Base-by-base conservation (phyloP, 2,888 invertebrate species). In the Hedya salicella region DNA sequence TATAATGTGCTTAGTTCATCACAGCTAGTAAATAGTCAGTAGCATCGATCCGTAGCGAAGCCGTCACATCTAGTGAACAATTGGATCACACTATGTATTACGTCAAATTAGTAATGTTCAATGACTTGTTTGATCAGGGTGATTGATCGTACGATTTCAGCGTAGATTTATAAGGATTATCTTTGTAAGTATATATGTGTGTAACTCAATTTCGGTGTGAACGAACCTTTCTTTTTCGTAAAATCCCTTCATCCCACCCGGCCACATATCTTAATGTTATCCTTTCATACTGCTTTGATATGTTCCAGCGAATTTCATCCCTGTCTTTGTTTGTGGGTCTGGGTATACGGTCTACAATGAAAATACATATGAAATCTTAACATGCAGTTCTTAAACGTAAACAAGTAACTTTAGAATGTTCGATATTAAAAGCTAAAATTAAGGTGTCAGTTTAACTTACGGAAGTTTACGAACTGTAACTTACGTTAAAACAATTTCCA, bases 211-310 rank as follows among this genome's bases (percentile, higher is more conserved):
- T 21, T 8, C 14, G 52, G 36, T 59, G 44, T 59, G 39, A 52
- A 52, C 9, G 32, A 36, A 30, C 63, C 42, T 16, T 63, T 50
- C 19, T 42, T 14, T 32, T 48, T 17, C 40, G 11, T 19, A 9
- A 13, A 64, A 44, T 39, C 50, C 50, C 36, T 57, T 40, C 32
- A 42, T 64, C 42, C 48, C 44, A 21, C 30, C 30, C 42, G 25
- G 57, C 50, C 59, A 42, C 36, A 52, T 49, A 61, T 42, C 54
- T 32, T 62, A 62, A 62, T 63, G 14, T 48, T 44, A 64, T 64
- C 57, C 50, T 50, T 64, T 50, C 50, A 50, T 57, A 32, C 42
- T 50, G 21, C 42, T 64, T 50, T 50, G 50, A 17, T 50, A 56
- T 62, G 53, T 46, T 25, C 6, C 39, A 19, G n/a, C 19, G 19